Conservation (phyloP, 2,113 vertebrate species). For the Bombycilla garrulus region DNA sequence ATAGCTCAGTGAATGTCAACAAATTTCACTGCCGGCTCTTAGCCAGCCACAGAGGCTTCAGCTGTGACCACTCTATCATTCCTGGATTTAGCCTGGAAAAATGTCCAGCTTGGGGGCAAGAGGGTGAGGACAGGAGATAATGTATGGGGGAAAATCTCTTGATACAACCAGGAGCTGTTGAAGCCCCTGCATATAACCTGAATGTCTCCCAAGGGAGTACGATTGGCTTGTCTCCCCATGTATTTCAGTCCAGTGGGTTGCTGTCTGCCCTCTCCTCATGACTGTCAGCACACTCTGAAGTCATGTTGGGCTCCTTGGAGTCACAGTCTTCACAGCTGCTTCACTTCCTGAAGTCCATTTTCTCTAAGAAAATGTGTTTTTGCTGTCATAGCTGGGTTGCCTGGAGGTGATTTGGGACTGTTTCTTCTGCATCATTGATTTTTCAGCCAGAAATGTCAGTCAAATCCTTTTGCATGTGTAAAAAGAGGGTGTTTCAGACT, state of each 20-base stretch:
- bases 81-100: background rate
- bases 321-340: background rate
- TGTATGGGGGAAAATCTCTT: background rate
- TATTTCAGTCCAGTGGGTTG: background rate
- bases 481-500: background rate
- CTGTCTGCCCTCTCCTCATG: background rate
- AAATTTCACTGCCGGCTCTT: background rate
- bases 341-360: background rate
- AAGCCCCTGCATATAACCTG: background rate
- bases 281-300: background rate
- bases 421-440: background rate
- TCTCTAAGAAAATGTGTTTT: background rate
- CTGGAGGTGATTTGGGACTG: background rate
- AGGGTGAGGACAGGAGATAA: background rate
- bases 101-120: background rate
- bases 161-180: background rate
- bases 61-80: background rate
- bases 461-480: background rate
- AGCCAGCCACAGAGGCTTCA: background rate
- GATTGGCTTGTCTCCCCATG: rapidly evolving
- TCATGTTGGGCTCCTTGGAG: background rate
- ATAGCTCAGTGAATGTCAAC: background rate
- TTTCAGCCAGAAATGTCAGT: background rate
- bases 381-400: background rate
- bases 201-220: background rate